Evolutionary conservation across 2,888 invertebrate species (phyloP).

Genomic region (Erpobdella octoculata): DNA sequence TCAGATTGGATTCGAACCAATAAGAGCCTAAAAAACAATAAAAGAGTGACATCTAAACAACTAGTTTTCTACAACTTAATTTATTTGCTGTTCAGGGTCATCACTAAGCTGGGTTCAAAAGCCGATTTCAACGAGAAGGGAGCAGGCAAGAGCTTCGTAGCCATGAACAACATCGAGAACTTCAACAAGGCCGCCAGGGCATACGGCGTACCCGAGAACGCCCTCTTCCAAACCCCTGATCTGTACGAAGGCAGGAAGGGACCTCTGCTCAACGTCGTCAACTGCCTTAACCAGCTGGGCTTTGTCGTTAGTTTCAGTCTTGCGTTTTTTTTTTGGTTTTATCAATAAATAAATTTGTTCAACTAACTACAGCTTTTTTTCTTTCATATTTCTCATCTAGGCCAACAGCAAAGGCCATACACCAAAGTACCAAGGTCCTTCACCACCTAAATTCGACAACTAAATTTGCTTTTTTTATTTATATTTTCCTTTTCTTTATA

Average conservation of each 20-base stretch:
- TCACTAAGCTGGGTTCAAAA: slow-evolving; percentile 42
- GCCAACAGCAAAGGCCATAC: slow-evolving; percentile 19
- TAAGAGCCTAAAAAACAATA: no score
- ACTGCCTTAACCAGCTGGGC: slow-evolving; percentile 46
- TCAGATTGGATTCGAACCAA: neutral
- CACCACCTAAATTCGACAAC: slow-evolving; percentile 15
- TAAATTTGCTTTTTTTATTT: no score
- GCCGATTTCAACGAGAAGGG: slow-evolving; percentile 41
- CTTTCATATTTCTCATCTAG: neutral
- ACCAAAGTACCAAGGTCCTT: slow-evolving; percentile 21
- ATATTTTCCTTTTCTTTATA: no score
- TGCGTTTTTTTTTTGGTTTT: neutral
- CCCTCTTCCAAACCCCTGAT: slow-evolving; percentile 67
- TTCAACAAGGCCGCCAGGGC: slow-evolving; percentile 90
- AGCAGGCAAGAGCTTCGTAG: slow-evolving; percentile 42
- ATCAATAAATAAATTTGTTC: neutral
- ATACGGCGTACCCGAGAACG: slow-evolving; percentile 92
- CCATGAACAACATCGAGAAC: slow-evolving; percentile 81
- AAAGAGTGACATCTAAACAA: no score
- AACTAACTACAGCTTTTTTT: neutral
- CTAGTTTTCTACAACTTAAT: no score
- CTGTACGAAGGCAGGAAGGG: slow-evolving; percentile 46
- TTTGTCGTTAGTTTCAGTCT: slow-evolving; percentile 43
- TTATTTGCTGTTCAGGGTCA: slow-evolving; percentile 39
- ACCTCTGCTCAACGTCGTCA: slow-evolving; percentile 47